Evolutionary conservation across 2,113 vertebrate species (phyloP).

Genomic region (Oreocharis arfaki): DNA sequence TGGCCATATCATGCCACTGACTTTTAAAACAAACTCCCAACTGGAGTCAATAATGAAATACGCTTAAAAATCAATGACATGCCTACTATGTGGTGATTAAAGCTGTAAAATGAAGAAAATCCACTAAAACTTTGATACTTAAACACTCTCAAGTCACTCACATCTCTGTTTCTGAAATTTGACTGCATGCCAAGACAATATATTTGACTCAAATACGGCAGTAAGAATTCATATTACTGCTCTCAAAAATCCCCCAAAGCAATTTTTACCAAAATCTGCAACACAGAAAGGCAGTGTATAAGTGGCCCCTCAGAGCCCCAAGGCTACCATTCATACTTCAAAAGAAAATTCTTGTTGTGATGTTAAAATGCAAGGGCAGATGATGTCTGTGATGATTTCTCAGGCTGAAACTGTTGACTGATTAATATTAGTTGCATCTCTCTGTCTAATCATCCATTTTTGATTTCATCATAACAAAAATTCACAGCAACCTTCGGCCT

Average conservation of each 20-base stretch:
- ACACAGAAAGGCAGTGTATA: background rate
- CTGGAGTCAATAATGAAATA: conserved; percentile 27
- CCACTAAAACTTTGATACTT: conserved; percentile 28
- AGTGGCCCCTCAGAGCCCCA: background rate
- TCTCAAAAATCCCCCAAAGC: background rate
- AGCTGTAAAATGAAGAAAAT: conserved; percentile 45
- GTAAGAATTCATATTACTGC: background rate
- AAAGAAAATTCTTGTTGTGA: background rate
- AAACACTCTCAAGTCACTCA: background rate
- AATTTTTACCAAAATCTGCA: background rate
- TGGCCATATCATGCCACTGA: background rate
- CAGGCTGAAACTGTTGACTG: background rate
- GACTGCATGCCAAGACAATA: background rate
- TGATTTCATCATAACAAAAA: background rate
- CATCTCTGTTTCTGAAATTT: background rate
- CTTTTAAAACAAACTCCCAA: conserved; percentile 14
- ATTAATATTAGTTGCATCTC: background rate
- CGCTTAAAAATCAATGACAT: conserved; percentile 25
- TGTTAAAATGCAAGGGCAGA: background rate
- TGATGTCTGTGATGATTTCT: background rate
- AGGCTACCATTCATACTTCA: background rate
- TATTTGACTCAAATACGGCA: background rate
- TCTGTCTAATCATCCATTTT: background rate
- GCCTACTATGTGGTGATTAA: background rate
- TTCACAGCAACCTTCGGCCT: background rate